Evolutionary conservation across 2,888 invertebrate genomes (phyloP).

Genomic region (Fragum fragum): DNA sequence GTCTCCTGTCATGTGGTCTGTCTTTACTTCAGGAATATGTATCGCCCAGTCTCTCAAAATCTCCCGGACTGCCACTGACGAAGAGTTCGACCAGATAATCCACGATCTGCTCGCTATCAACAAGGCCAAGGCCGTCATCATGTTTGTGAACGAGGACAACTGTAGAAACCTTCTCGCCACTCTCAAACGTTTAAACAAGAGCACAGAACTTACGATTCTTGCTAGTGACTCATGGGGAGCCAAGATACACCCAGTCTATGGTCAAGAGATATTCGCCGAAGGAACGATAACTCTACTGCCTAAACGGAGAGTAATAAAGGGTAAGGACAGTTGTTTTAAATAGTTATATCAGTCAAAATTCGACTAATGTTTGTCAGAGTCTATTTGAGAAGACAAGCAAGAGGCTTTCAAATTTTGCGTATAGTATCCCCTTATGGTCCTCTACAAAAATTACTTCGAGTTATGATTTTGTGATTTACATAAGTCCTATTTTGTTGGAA

Average conservation of each 20-base stretch:
- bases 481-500: no score
- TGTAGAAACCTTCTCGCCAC: conserved; percentile 85
- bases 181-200: conserved; percentile 73
- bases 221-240: conserved; percentile 87
- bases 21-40: conserved; percentile 87
- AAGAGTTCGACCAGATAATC: conserved; percentile 90
- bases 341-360: no score
- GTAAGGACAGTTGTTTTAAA: no score
- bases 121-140: conserved; percentile 89
- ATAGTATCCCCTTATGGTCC: no score
- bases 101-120: conserved; percentile 88
- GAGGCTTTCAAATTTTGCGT: no score
- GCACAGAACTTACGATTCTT: conserved; percentile 81
- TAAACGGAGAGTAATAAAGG: conserved; percentile 81
- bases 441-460: no score
- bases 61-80: conserved; percentile 88
- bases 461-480: no score
- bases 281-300: conserved; percentile 86
- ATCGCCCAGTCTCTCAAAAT: conserved; percentile 90
- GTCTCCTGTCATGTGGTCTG: no score
- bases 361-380: no score
- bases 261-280: conserved; percentile 84
- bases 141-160: conserved; percentile 92
- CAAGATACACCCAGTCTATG: conserved; percentile 84
- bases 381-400: no score